phyloP scores from a whole-genome alignment of 2,113 vertebrate genomes.

The Ctenomys sociabilis region DNA sequence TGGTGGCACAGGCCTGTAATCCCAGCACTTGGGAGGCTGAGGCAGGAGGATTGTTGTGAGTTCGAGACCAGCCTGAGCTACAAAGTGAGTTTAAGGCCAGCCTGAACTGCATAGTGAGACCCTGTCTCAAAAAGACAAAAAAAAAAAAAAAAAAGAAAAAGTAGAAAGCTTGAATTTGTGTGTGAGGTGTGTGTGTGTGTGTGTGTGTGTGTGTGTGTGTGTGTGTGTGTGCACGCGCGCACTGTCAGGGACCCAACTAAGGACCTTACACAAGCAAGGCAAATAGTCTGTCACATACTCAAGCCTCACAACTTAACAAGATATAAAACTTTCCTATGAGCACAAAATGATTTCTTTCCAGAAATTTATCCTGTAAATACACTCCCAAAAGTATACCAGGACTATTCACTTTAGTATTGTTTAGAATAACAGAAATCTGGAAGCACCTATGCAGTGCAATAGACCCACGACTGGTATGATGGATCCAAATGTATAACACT shows the following conservation, averaged over 20 bases:
- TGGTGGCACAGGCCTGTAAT: too few species aligned
- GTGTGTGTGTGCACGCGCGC: not conserved
- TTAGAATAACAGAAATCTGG: constrained; percentile 24
- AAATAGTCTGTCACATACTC: not conserved
- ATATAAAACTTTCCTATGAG: constrained; percentile 27
- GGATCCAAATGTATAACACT: not conserved
- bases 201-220: not conserved
- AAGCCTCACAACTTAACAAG: not conserved
- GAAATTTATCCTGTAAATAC: constrained; percentile 30
- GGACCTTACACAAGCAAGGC: not conserved
- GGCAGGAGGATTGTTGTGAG: too few species aligned
- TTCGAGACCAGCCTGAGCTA: too few species aligned
- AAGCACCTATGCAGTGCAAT: not conserved
- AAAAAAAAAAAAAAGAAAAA: too few species aligned
- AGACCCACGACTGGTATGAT: not conserved
- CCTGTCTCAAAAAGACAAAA: too few species aligned
- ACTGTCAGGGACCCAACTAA: too few species aligned
- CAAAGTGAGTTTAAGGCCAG: too few species aligned
- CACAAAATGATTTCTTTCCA: constrained; percentile 26
- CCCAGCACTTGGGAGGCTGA: too few species aligned
- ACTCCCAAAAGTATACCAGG: not conserved
- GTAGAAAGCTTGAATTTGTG: not conserved
- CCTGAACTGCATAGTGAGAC: too few species aligned
- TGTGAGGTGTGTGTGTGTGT: not conserved
- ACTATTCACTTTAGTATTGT: not conserved